Conservation (phyloP, 2,797 vertebrate genomes). For the Avahi laniger region DNA sequence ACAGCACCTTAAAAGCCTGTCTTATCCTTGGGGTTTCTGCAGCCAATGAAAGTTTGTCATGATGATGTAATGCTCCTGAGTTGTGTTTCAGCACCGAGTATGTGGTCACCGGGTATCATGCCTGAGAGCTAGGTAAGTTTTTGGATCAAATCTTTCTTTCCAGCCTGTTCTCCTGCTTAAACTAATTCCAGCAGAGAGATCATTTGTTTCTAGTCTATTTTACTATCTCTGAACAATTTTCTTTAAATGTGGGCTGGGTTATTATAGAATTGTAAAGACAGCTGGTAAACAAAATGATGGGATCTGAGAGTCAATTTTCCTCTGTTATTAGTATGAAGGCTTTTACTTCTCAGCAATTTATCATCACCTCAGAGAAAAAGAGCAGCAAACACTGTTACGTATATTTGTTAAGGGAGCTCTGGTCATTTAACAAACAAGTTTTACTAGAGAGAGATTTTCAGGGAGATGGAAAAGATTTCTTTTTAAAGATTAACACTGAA, state of each 20-base stretch:
- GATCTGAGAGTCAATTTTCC: slow-evolving; percentile 74
- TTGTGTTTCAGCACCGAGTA: slow-evolving; percentile 76
- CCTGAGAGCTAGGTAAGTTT: slow-evolving; percentile 81
- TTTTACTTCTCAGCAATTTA: slow-evolving; percentile 66
- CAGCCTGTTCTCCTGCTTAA: slow-evolving; percentile 67
- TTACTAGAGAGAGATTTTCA: slow-evolving; percentile 61
- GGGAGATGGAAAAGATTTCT: slow-evolving; percentile 52
- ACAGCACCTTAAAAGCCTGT: slow-evolving; percentile 77
- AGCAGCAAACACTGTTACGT: slow-evolving; percentile 36
- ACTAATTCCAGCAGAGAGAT: slow-evolving; percentile 72
- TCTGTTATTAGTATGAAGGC: slow-evolving; percentile 70
- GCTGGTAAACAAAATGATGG: slow-evolving; percentile 80
- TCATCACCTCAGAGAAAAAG: slow-evolving; percentile 60
- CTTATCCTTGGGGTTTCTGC: slow-evolving; percentile 77
- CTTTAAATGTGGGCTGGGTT: slow-evolving; percentile 65
- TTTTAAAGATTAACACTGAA: slow-evolving; percentile 55
- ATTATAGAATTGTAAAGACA: slow-evolving; percentile 77
- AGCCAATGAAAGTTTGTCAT: slow-evolving; percentile 82
- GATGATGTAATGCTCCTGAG: slow-evolving; percentile 82
- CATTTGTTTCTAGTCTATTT: slow-evolving; percentile 73
- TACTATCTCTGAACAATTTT: slow-evolving; percentile 69
- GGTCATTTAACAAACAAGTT: slow-evolving; percentile 69
- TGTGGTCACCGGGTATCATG: slow-evolving; percentile 77
- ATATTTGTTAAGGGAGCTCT: slow-evolving; percentile 59
- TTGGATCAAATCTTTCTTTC: slow-evolving; percentile 76